Conservation (phyloP, 2,113 vertebrate genomes). For the Pomatorhinus ruficollis region DNA sequence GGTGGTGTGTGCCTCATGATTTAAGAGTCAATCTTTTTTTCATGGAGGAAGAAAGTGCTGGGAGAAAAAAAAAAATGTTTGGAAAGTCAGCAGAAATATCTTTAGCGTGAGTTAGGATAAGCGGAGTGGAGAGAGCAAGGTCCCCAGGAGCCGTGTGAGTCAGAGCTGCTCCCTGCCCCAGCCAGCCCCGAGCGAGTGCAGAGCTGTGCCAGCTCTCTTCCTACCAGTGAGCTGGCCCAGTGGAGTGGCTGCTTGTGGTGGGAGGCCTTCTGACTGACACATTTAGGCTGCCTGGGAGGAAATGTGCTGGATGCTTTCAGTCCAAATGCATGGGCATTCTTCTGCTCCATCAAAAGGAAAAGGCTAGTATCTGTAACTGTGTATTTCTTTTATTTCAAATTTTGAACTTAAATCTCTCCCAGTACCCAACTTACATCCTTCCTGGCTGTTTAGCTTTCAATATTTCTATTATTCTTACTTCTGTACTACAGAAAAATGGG, state of each 20-base stretch:
- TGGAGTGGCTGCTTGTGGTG: neutral
- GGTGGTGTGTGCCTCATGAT: neutral
- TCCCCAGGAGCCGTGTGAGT: accelerated
- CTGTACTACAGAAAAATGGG: neutral
- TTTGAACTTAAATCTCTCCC: neutral
- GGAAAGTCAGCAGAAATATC: neutral
- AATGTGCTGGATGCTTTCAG: neutral
- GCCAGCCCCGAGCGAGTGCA: neutral
- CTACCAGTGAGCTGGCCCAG: neutral
- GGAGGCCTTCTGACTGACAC: neutral
- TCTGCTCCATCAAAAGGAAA: neutral
- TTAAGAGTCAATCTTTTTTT: neutral
- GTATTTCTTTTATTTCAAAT: neutral
- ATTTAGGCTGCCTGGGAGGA: neutral
- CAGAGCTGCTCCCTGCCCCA: neutral
- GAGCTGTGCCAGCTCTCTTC: neutral
- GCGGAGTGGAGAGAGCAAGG: neutral
- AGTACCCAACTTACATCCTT: neutral
- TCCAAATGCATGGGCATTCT: neutral
- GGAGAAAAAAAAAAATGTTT: neutral
- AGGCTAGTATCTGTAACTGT: neutral
- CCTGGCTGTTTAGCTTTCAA: neutral
- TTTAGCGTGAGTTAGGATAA: neutral
- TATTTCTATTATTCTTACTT: neutral
- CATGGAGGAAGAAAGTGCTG: neutral